These are phyloP conservation scores for Rattus rattus DNA, from an alignment of 2,113 vertebrate genomes.

Conservation along the genomic window DNA sequence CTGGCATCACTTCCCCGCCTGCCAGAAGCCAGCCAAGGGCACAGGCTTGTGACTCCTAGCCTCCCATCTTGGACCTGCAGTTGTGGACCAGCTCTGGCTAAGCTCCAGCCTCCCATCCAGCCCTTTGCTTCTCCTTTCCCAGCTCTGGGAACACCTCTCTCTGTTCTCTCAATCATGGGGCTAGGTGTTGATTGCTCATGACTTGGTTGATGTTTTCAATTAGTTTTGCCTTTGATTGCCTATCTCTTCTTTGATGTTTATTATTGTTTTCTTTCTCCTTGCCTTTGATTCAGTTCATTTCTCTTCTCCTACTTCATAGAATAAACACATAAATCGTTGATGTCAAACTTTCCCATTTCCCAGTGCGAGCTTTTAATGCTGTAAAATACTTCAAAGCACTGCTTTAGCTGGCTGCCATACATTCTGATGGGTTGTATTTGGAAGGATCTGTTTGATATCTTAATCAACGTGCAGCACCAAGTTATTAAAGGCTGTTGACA, in stretches of 20 bases:
- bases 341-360: neutral
- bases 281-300: neutral
- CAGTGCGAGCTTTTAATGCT: neutral
- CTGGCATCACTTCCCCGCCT: neutral
- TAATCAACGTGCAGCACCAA: neutral
- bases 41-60: neutral
- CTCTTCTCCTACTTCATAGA: neutral
- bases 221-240: neutral
- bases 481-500: neutral
- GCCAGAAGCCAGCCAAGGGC: neutral
- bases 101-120: neutral
- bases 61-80: neutral
- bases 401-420: neutral
- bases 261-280: conserved; percentile 15
- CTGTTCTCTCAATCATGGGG: neutral
- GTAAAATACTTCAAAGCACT: neutral
- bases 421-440: neutral
- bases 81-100: neutral
- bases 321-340: neutral
- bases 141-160: neutral
- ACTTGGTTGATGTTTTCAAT: neutral
- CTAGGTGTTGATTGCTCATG: neutral
- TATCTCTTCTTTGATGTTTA: neutral
- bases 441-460: neutral
- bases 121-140: neutral